phyloP scores from a whole-genome alignment of 2,888 invertebrate genomes.

The Parasteatoda lunata region DNA sequence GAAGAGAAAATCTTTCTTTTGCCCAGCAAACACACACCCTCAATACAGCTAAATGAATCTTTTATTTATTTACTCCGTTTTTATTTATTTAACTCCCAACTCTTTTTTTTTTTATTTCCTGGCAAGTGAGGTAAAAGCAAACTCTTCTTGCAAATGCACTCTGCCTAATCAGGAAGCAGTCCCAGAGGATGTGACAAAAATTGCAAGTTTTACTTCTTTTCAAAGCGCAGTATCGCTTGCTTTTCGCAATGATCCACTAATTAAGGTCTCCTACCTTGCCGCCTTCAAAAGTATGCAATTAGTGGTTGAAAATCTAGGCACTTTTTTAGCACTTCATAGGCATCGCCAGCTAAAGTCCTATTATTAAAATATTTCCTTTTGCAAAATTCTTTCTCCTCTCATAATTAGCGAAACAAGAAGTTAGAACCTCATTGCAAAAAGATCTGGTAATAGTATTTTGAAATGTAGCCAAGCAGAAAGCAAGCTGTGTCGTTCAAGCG shows the following conservation, averaged over 20 bases:
- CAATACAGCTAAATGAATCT: conserved; percentile 2
- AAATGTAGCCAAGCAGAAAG: too few species aligned
- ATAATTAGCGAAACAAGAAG: conserved; percentile 49
- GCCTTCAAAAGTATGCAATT: neutral
- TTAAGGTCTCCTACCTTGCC: neutral
- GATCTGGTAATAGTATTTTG: too few species aligned
- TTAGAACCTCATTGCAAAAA: neutral
- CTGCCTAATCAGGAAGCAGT: conserved; percentile 21
- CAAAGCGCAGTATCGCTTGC: conserved; percentile 32
- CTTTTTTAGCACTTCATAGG: neutral
- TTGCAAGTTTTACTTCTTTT: conserved; percentile 43
- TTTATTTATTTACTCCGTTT: neutral
- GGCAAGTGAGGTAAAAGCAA: neutral
- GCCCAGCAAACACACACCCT: neutral
- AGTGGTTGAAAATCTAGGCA: neutral
- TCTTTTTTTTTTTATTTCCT: neutral
- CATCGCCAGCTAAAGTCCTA: neutral
- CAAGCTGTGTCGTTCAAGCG: too few species aligned
- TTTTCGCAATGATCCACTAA: conserved; percentile 32
- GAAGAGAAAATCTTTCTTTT: neutral
- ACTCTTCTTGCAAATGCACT: conserved; percentile 13
- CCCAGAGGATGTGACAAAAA: conserved; percentile 31
- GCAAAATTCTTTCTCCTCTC: neutral
- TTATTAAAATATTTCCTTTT: neutral
- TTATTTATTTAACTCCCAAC: neutral